Percentiles rank a stretch among this genome's conserved stretches.
These are phyloP conservation scores for Sebastolobus alascanus DNA, from an alignment of 2,797 vertebrate species.

Conservation along the genomic window DNA sequence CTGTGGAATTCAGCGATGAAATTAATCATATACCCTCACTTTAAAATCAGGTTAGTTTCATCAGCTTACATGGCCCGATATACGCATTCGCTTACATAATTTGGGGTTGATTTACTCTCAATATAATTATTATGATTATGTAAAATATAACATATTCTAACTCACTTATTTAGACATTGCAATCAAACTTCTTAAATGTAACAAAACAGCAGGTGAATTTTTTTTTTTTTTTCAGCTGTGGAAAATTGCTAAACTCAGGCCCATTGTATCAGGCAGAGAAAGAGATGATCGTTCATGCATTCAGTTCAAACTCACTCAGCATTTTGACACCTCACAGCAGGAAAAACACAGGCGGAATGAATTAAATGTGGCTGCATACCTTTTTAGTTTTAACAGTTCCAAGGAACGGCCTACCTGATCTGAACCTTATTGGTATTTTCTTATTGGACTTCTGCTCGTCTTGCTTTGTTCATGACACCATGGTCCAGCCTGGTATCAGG, in stretches of 20 bases:
- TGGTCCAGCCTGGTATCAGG: not conserved
- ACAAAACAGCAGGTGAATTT: not conserved
- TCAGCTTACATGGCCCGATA: not conserved
- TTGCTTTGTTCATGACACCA: not conserved
- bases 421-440: not conserved
- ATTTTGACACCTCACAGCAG: not conserved
- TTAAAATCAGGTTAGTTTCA: constrained; percentile 9
- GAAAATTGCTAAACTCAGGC: not conserved
- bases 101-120: not conserved
- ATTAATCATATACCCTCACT: constrained; percentile 9
- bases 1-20: not conserved
- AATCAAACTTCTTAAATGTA: not conserved
- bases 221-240: not conserved
- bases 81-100: not conserved
- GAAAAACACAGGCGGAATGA: not conserved
- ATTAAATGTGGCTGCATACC: not conserved
- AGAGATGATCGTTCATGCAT: not conserved
- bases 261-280: not conserved
- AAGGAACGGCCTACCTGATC: not conserved
- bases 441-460: not conserved
- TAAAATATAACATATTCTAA: not conserved
- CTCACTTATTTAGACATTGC: not conserved
- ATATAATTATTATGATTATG: not conserved
- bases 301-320: not conserved
- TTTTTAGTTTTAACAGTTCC: not conserved